Conservation (phyloP, 2,888 invertebrate species). For the Cheilosia vernalis region DNA sequence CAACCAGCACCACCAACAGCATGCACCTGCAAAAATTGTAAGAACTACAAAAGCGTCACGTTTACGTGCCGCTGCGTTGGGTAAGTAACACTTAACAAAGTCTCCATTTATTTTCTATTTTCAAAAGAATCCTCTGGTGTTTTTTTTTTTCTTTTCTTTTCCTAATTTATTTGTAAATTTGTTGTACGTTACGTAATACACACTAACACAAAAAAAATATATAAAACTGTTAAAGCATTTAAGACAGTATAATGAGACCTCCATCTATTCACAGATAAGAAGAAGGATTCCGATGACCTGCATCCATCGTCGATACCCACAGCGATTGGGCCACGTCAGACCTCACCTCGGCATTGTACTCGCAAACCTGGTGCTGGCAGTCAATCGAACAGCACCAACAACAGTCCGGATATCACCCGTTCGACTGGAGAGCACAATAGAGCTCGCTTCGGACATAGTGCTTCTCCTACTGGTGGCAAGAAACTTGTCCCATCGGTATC, state of each 20-base stretch:
- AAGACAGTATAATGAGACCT: neutral
- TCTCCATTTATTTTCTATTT: conserved; percentile 22
- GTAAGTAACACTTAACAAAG: conserved; percentile 79
- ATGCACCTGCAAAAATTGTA: conserved; percentile 82
- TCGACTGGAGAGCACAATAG: conserved; percentile 37
- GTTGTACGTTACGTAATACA: conserved; percentile 57
- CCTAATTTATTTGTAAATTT: conserved; percentile 51
- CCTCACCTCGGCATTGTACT: conserved; percentile 66
- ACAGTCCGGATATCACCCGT: conserved; percentile 60
- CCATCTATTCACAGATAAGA: conserved; percentile 79
- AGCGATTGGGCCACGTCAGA: conserved; percentile 44
- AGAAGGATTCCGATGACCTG: conserved; percentile 80
- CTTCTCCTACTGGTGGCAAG: conserved; percentile 74
- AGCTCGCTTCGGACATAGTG: conserved; percentile 37
- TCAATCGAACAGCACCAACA: conserved; percentile 76
- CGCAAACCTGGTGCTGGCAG: conserved; percentile 62
- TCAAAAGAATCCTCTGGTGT: conserved; percentile 25
- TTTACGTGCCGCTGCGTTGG: conserved; percentile 87
- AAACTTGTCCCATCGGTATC: conserved; percentile 79
- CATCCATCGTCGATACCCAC: conserved; percentile 75
- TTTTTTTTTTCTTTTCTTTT: conserved; percentile 20
- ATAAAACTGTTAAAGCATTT: neutral
- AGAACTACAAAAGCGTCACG: conserved; percentile 89
- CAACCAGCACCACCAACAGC: conserved; percentile 75
- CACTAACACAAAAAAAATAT: conserved; percentile 45